Evolutionary conservation across 2,113 vertebrate genomes (phyloP), one percentile per base, ranked within the genome.

Genomic region (Pelvicachromis taeniatus): DNA sequence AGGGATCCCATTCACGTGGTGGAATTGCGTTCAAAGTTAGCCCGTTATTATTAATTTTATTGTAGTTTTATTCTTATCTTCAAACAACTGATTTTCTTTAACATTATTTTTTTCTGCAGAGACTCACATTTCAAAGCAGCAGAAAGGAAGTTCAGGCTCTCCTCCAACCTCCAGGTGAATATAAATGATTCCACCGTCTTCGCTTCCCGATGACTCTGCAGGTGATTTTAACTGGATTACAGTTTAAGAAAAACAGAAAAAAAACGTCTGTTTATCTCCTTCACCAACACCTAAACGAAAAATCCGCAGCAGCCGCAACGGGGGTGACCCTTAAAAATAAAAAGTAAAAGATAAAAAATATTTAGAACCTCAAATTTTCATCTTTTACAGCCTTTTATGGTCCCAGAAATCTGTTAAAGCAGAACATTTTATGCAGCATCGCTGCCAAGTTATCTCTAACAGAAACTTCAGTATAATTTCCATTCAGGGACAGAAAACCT

Each of bases 301-400:
- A 48, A 19, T 50, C 45, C 42, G 73, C 56, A 70, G 80, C 79
- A 70, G 83, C 79, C 88, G 54, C 86, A 92, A 38, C 85, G 86
- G 79, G 79, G 86, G 89, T 87, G 84, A 84, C 79, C 73, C 77
- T 82, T 84, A 85, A 79, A 92, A 89, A 93, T 79, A 63, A 82
- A 70, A 45, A 38, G 93, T 79, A 63, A 82, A 70, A 45, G 31
- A 35, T 90, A 13, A 0, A 2, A 93, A 92, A 84, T 85, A 84
- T 85, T 81, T 75, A 78, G 85, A 86, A 58, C 84, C 81, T 86
- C 50, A 82, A 33, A 84, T 82, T 81, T 82, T 63, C 56, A 85
- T 23, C 70, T 55, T 87, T 90, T 91, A 88, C 75, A 83, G 50
- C 23, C 73, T 84, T 89, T 88, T 84, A 85, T 90, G 52, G 5